Percentiles rank a stretch among this genome's conserved stretches.
These are phyloP conservation scores for Mimachlamys varia DNA, from an alignment of 2,888 invertebrate species.

Conservation along the genomic window DNA sequence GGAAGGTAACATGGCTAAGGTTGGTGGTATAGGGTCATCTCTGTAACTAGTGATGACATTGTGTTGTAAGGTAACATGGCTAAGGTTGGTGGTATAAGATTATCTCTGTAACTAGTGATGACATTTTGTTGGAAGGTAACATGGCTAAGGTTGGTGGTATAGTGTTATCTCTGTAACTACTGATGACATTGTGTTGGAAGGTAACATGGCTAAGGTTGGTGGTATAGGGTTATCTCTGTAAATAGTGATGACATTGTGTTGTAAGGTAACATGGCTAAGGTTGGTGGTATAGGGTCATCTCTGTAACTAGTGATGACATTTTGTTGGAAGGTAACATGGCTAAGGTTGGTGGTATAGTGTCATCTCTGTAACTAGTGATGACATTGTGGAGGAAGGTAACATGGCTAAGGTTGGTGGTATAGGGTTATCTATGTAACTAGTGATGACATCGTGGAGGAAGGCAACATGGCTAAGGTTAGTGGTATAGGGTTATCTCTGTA, in stretches of 20 bases:
- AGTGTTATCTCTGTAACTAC: background rate
- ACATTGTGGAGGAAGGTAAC: conserved; percentile 74
- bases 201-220: conserved; percentile 75
- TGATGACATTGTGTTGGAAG: conserved; percentile 72
- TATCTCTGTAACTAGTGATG: conserved; percentile 45
- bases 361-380: conserved; percentile 45
- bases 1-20: conserved; percentile 76
- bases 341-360: conserved; percentile 70
- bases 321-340: conserved; percentile 73
- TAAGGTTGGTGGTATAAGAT: conserved; percentile 69
- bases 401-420: conserved; percentile 73
- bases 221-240: background rate
- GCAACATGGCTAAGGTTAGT: conserved; percentile 75
- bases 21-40: conserved; percentile 51
- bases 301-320: conserved; percentile 57
- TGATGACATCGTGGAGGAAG: conserved; percentile 72
- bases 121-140: conserved; percentile 74
- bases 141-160: conserved; percentile 73
- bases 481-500: background rate
- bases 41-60: conserved; percentile 57
- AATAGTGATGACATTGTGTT: conserved; percentile 69
- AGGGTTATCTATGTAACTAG: conserved; percentile 35
- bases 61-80: conserved; percentile 74
- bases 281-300: conserved; percentile 51
- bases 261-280: conserved; percentile 76